These are phyloP conservation scores for Prosopocoilus inquinatus DNA, from an alignment of 2,888 invertebrate genomes.

Conservation along the genomic window DNA sequence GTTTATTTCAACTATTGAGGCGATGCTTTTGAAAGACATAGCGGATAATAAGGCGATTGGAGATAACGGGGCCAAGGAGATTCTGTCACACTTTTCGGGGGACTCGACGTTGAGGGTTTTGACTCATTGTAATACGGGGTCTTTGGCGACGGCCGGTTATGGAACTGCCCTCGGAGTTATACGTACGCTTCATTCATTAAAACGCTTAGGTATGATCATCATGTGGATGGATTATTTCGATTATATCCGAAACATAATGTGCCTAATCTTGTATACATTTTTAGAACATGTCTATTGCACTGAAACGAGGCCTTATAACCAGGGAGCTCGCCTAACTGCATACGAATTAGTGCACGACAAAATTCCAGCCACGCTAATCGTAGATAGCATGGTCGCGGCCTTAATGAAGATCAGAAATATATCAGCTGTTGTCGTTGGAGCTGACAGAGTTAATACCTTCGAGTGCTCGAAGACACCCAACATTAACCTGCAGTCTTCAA, in stretches of 20 bases:
- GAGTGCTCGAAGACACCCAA: conserved; percentile 5
- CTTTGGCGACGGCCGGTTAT: conserved; percentile 94
- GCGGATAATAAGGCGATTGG: conserved; percentile 86
- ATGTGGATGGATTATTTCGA: not conserved
- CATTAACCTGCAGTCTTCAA: too few relatives aligned
- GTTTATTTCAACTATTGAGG: conserved; percentile 74
- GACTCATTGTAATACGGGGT: conserved; percentile 98
- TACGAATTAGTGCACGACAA: conserved; percentile 91
- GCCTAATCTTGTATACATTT: conserved; percentile 11
- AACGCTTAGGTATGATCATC: conserved; percentile 62
- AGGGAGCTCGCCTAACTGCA: conserved; percentile 93
- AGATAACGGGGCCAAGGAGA: conserved; percentile 75
- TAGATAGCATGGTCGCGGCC: conserved; percentile 94
- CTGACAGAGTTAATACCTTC: conserved; percentile 73
- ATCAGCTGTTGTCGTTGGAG: conserved; percentile 94
- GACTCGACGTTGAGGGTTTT: conserved; percentile 70
- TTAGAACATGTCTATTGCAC: conserved; percentile 90
- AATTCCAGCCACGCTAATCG: conserved; percentile 88
- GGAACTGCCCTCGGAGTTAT: conserved; percentile 98
- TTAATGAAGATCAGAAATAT: conserved; percentile 82
- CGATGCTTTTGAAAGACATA: conserved; percentile 83
- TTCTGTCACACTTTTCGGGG: conserved; percentile 60
- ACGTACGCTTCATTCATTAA: conserved; percentile 71
- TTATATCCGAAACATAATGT: not conserved
- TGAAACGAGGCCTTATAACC: conserved; percentile 98